Base-by-base conservation (phyloP, 2,888 invertebrate species). In the Lasioglossum villosulum region DNA sequence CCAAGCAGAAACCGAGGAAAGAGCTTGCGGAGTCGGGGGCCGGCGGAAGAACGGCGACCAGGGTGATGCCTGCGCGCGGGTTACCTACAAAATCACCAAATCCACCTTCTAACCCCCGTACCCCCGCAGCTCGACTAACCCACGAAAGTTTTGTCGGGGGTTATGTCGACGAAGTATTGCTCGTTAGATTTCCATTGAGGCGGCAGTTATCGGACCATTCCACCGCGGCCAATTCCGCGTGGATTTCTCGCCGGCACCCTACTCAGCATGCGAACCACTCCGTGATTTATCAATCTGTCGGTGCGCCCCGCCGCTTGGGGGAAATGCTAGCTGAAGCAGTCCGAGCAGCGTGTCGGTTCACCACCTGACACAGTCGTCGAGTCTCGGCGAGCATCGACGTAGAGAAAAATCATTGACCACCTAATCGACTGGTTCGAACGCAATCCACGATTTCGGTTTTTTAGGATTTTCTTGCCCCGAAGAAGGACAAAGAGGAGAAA, bases 111-210 rank as follows among this genome's bases (percentile, higher is more conserved):
- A 23, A 30, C 30, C 16, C 10, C 30, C 16, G 27, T 30, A 19
- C 63, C 30, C 30, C 8, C n/a, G n/a, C 56, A 56, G 12, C 34
- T 66, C 77, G 76, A 73, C 72, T 80, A 80, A n/a, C 66, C 45
- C 45, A 81, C 68, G 72, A 87, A 86, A 91, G 81, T 89, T 90
- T 90, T 73, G 84, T 82, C 77, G 80, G 70, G 52, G 83, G 82
- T 89, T 86, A 83, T 72, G 83, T 85, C 79, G 80, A 52, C 77
- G 77, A 88, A 90, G 88, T 82, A 86, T 88, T 84, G 88, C 88
- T 93, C 88, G 90, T 92, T 90, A 92, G 82, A 91, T 89, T 90
- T 86, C 87, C 87, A 90, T 88, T 82, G 77, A 84, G 78, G 76
- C 59, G 66, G 63, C 70, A 80, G 72, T 81, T 89, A 90, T 90